phyloP scores from a whole-genome alignment of 2,797 vertebrate genomes.

The Rachycentron canadum region DNA sequence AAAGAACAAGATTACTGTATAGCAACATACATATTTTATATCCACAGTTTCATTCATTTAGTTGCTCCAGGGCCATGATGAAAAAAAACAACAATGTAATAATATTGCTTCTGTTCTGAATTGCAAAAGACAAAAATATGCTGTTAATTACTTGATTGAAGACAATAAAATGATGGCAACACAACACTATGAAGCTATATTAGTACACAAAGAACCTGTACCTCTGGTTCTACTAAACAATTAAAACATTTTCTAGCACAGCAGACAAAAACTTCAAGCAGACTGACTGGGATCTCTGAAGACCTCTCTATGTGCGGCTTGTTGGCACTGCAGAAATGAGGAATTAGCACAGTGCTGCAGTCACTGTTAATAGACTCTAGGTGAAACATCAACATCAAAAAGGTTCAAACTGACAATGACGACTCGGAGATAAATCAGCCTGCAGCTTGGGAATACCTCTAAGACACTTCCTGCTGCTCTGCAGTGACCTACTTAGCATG shows the following conservation, averaged over 20 bases:
- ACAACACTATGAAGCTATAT: neutral
- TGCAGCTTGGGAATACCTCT: constrained; percentile 51
- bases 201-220: neutral
- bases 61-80: constrained; percentile 4
- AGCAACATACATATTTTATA: constrained; percentile 16
- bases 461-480: constrained; percentile 48
- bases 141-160: neutral
- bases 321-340: neutral
- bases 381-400: constrained; percentile 46
- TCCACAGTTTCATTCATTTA: constrained; percentile 15
- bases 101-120: constrained; percentile 18
- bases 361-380: constrained; percentile 11
- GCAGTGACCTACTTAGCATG: constrained; percentile 69
- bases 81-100: neutral
- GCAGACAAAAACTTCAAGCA: neutral
- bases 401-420: constrained; percentile 40
- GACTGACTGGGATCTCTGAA: neutral
- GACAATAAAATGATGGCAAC: neutral
- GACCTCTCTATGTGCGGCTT: neutral
- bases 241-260: too few species aligned
- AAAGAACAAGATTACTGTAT: neutral
- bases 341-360: neutral
- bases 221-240: too few species aligned
- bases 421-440: constrained; percentile 43
- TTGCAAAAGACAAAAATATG: constrained; percentile 12